These are phyloP conservation scores for Clanis bilineata DNA, from an alignment of 2,888 invertebrate species.

Conservation along the genomic window DNA sequence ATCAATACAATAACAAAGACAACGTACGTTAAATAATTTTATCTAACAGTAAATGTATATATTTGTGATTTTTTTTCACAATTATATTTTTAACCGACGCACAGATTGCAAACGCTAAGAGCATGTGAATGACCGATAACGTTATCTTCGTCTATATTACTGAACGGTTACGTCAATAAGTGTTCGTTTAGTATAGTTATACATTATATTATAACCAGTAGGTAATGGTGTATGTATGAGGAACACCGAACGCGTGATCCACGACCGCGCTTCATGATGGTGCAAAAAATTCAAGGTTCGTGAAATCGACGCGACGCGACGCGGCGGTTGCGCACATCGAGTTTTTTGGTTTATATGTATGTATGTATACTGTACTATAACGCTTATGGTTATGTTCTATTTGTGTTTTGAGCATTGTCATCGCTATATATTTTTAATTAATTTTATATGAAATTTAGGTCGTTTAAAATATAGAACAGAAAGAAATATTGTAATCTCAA, in stretches of 20 bases:
- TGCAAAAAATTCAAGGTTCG: slow-evolving; percentile 4
- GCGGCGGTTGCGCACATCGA: neutral
- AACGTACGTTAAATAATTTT: neutral
- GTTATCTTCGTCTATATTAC: slow-evolving; percentile 1
- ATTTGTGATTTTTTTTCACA: neutral
- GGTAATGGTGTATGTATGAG: neutral
- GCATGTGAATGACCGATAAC: slow-evolving; percentile 10
- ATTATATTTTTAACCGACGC: neutral
- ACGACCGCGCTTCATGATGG: slow-evolving; percentile 2
- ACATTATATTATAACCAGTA: too few species aligned
- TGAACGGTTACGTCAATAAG: neutral
- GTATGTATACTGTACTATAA: neutral
- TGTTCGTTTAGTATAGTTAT: neutral
- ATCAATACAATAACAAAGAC: too few species aligned
- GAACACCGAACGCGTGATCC: neutral
- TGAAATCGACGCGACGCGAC: neutral
- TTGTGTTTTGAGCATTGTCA: neutral
- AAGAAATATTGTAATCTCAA: too few species aligned
- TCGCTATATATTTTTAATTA: too few species aligned
- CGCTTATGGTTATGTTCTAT: neutral
- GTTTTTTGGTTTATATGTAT: neutral
- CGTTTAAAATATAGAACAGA: too few species aligned
- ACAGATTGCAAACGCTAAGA: slow-evolving; percentile 3
- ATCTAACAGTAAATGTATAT: neutral
- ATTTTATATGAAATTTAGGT: too few species aligned